Evolutionary conservation across 1,140 invertebrate species (phyloP).

Genomic region (Leptestheria dahalacensis): DNA sequence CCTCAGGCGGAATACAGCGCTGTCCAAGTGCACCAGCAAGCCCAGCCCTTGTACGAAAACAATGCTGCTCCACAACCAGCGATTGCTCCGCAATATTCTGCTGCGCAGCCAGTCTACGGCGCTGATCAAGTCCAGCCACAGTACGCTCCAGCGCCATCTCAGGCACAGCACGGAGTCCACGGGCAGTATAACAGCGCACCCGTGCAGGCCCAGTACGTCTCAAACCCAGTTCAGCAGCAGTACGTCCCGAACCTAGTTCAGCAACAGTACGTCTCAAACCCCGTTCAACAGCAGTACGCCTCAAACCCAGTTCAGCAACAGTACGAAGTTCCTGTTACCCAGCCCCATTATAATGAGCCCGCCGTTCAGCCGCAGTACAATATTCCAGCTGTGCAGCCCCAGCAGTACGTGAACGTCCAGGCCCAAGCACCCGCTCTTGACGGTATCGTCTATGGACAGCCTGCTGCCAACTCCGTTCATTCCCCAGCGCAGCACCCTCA

Average conservation of each 20-base stretch:
- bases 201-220: not conserved
- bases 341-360: not conserved
- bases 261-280: not conserved
- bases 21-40: no score
- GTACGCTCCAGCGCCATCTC: not conserved
- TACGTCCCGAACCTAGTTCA: not conserved
- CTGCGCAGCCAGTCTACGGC: not conserved
- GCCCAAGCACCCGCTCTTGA: not conserved
- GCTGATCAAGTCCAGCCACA: not conserved
- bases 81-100: slow-evolving; percentile 1
- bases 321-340: not conserved
- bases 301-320: not conserved
- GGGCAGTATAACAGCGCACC: not conserved
- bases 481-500: not conserved
- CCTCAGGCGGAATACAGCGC: no score
- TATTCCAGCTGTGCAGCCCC: not conserved
- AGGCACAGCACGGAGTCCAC: not conserved
- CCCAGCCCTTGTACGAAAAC: no score
- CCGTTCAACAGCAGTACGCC: not conserved
- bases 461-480: not conserved
- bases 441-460: not conserved
- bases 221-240: not conserved
- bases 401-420: not conserved
- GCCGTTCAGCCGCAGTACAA: not conserved
- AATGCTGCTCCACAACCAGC: no score